phyloP scores from a whole-genome alignment of 2,113 vertebrate species.

The Mystacornis crossleyi region DNA sequence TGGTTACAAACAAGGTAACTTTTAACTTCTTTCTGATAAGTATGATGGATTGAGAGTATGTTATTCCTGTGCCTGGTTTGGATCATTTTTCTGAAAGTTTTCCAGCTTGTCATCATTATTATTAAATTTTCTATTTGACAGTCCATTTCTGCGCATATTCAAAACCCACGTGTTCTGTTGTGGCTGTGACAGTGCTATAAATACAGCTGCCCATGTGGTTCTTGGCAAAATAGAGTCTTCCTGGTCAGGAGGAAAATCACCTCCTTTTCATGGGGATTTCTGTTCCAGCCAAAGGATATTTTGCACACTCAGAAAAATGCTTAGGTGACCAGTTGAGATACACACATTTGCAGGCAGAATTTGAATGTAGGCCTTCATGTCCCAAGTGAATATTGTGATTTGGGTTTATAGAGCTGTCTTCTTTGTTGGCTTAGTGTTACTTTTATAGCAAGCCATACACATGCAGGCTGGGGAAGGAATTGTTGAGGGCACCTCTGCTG shows the following conservation, averaged over 20 bases:
- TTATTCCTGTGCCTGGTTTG: not conserved
- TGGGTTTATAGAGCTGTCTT: not conserved
- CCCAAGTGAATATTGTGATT: not conserved
- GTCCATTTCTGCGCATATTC: not conserved
- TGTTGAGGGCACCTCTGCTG: not conserved
- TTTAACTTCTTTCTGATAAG: not conserved
- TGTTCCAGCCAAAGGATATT: not conserved
- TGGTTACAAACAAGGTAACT: not conserved
- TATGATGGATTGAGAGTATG: not conserved
- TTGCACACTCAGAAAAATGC: not conserved
- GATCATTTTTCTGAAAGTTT: not conserved
- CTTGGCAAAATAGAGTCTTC: not conserved
- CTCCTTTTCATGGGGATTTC: not conserved
- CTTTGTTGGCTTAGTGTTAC: not conserved
- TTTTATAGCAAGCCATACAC: not conserved
- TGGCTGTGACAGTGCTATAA: not conserved
- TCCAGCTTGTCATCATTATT: not conserved
- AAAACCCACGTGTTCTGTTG: not conserved
- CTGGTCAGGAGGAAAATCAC: not conserved
- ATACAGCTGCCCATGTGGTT: not conserved
- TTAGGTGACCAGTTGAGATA: not conserved
- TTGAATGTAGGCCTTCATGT: accelerated
- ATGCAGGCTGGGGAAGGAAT: not conserved
- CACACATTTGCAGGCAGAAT: not conserved
- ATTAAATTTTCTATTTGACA: not conserved